Percentiles rank a stretch among this genome's conserved stretches.
Conservation (phyloP, 2,797 vertebrate species). For the Micromesistius poutassou region DNA sequence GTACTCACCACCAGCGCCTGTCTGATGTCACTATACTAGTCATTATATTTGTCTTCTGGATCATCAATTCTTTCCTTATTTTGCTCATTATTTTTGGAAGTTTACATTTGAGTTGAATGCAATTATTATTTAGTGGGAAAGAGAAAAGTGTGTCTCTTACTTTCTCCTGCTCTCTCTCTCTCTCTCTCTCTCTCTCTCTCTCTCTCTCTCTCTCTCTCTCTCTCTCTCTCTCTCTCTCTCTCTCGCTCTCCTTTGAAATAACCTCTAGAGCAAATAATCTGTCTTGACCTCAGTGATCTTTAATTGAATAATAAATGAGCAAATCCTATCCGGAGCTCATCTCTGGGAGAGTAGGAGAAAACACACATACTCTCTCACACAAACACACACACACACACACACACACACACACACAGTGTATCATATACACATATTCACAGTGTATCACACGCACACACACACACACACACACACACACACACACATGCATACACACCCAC, state of each 20-base stretch:
- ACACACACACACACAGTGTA: background rate
- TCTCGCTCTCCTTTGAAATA: conserved; percentile 50
- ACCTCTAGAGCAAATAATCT: conserved; percentile 66
- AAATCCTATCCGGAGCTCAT: conserved; percentile 59
- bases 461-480: too few relatives aligned
- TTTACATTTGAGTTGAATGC: background rate
- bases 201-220: conserved; percentile 2
- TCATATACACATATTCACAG: conserved; percentile 10
- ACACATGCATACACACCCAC: background rate
- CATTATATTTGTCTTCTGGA: background rate
- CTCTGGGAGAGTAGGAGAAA: conserved; percentile 33
- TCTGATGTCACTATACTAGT: background rate
- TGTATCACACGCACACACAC: background rate
- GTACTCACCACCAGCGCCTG: background rate
- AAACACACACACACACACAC: too few relatives aligned
- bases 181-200: background rate
- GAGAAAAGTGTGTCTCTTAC: background rate
- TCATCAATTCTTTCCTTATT: background rate
- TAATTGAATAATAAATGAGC: conserved; percentile 77
- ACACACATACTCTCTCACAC: too few relatives aligned
- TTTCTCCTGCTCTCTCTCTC: background rate
- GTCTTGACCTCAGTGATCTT: conserved; percentile 55
- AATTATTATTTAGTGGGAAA: too few relatives aligned
- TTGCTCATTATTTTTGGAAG: background rate
- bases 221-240: conserved; percentile 26